phyloP scores from a whole-genome alignment of 2,797 vertebrate genomes.

The Spea hammondii region DNA sequence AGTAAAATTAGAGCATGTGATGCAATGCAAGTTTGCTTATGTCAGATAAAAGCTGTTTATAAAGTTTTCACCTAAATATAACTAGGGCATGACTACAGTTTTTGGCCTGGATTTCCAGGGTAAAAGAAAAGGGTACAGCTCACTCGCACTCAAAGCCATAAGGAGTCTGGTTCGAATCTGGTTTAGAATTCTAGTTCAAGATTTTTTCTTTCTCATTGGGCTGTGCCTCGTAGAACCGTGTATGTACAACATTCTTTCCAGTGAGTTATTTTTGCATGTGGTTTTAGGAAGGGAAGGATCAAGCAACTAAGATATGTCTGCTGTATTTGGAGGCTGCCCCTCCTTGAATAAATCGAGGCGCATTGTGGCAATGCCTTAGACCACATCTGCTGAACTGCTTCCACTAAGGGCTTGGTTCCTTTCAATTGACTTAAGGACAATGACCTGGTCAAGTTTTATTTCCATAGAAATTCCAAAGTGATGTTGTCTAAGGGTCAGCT shows the following conservation, averaged over 20 bases:
- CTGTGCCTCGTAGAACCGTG: neutral
- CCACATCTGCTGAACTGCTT: slow-evolving; percentile 39
- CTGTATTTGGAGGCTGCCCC: slow-evolving; percentile 9
- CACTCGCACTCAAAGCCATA: too few species aligned
- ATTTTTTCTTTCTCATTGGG: neutral
- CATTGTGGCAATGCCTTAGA: neutral
- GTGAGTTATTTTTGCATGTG: slow-evolving; percentile 16
- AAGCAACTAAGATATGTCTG: slow-evolving; percentile 12
- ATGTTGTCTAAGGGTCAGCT: neutral
- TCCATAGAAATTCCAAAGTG: neutral
- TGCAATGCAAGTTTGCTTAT: too few species aligned
- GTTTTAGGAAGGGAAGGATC: slow-evolving; percentile 1
- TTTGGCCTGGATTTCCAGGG: too few species aligned
- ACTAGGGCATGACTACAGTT: too few species aligned
- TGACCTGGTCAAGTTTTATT: neutral
- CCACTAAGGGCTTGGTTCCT: slow-evolving; percentile 6
- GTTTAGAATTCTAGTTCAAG: too few species aligned
- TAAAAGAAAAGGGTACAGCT: too few species aligned
- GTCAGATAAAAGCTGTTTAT: too few species aligned
- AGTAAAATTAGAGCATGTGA: too few species aligned
- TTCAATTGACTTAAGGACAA: slow-evolving; percentile 10
- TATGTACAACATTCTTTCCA: neutral
- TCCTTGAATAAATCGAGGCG: slow-evolving; percentile 33
- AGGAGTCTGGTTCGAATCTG: too few species aligned
- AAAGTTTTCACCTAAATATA: too few species aligned